phyloP scores from a whole-genome alignment of 2,888 invertebrate genomes.

The Pocota personata region DNA sequence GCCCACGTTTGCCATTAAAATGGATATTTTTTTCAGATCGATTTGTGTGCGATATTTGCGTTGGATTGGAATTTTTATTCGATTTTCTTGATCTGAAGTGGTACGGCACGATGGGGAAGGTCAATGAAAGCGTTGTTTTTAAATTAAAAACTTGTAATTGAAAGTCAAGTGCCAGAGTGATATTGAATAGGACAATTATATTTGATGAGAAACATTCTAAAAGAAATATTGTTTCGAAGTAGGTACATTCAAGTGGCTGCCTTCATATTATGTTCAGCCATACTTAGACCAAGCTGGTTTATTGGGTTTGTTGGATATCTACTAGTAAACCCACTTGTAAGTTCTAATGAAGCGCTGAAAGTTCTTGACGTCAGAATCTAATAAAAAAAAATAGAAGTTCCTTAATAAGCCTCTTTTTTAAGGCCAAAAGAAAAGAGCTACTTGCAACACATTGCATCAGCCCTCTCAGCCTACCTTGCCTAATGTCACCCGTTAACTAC shows the following conservation, averaged over 20 bases:
- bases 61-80: slow-evolving; percentile 34
- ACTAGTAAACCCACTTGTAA: too few species aligned
- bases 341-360: too few species aligned
- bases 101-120: slow-evolving; percentile 8
- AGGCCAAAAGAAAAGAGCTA: too few species aligned
- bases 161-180: slow-evolving; percentile 54
- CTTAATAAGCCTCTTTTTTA: too few species aligned
- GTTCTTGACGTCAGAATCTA: too few species aligned
- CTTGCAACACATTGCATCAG: too few species aligned
- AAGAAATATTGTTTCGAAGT: neutral
- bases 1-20: slow-evolving; percentile 53
- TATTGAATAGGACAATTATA: neutral
- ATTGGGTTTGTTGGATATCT: too few species aligned
- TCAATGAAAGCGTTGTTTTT: slow-evolving; percentile 33
- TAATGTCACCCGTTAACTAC: too few species aligned
- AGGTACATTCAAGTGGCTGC: neutral
- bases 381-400: too few species aligned
- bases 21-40: slow-evolving; percentile 48
- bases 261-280: too few species aligned
- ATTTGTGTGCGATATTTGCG: slow-evolving; percentile 28
- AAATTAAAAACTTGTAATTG: slow-evolving; percentile 28
- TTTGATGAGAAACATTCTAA: neutral
- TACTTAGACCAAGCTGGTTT: too few species aligned
- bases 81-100: neutral
- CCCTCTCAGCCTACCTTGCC: too few species aligned